phyloP scores from a whole-genome alignment of 2,113 vertebrate genomes.

The Numida meleagris region DNA sequence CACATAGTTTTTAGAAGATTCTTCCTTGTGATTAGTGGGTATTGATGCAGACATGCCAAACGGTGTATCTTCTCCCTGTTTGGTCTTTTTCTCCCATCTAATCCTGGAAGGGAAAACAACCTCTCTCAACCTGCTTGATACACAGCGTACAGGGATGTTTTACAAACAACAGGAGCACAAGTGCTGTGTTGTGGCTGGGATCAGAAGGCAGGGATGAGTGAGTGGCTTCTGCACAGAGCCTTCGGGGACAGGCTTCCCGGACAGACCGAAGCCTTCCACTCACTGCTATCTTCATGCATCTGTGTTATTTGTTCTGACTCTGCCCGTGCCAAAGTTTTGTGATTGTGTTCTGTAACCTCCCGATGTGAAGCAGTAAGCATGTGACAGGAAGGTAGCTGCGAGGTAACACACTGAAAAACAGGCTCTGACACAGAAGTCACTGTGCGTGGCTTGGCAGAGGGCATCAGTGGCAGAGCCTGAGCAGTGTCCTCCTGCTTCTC shows the following conservation, averaged over 20 bases:
- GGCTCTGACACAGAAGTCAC: neutral
- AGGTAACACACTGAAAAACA: neutral
- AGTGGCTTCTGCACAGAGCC: neutral
- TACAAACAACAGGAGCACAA: neutral
- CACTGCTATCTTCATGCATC: neutral
- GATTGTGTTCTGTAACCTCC: neutral
- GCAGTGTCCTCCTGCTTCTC: neutral
- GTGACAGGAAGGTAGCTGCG: neutral
- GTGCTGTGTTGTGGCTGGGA: neutral
- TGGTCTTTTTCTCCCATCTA: neutral
- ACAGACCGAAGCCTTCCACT: neutral
- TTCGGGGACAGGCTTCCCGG: too few species aligned
- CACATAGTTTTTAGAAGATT: accelerated
- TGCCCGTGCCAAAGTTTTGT: neutral
- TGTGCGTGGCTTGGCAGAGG: neutral
- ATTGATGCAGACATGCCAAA: neutral
- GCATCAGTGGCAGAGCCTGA: neutral
- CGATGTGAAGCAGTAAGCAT: neutral
- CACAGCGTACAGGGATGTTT: neutral
- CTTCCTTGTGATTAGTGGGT: neutral
- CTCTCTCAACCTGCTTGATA: neutral
- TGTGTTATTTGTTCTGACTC: neutral
- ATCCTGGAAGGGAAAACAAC: neutral
- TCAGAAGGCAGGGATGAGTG: neutral
- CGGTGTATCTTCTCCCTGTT: neutral